phyloP scores from a whole-genome alignment of 2,888 invertebrate species.

The Prionchulus punctatus region DNA sequence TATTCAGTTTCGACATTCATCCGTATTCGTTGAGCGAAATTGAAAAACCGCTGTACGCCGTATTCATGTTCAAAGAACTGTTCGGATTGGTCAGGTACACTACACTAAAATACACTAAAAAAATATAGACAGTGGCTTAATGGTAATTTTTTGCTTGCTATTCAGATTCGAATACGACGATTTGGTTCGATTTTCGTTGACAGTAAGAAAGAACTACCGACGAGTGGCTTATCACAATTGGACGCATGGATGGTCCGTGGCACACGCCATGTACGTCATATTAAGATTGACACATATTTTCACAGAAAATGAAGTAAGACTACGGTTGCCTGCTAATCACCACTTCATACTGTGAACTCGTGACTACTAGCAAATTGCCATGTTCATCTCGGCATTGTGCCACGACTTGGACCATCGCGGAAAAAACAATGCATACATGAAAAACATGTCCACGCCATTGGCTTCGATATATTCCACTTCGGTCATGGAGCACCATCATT shows the following conservation, averaged over 20 bases:
- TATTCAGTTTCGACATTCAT: slow-evolving; percentile 49
- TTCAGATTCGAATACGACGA: slow-evolving; percentile 49
- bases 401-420: slow-evolving; percentile 73
- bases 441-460: slow-evolving; percentile 60
- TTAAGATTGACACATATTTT: slow-evolving; percentile 23
- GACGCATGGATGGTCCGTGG: slow-evolving; percentile 70
- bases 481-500: slow-evolving; percentile 72
- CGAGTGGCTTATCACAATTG: slow-evolving; percentile 71
- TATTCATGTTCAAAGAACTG: slow-evolving; percentile 58
- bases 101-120: too few species aligned
- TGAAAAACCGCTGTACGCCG: slow-evolving; percentile 53
- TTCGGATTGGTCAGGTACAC: slow-evolving; percentile 43
- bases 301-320: slow-evolving; percentile 21
- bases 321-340: too few species aligned
- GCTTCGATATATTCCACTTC: slow-evolving; percentile 69
- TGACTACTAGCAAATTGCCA: slow-evolving; percentile 47
- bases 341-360: background rate
- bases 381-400: slow-evolving; percentile 62
- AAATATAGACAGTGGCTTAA: too few species aligned
- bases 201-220: slow-evolving; percentile 67
- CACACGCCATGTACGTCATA: slow-evolving; percentile 61
- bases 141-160: background rate
- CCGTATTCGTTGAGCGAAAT: slow-evolving; percentile 52
- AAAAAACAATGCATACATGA: slow-evolving; percentile 70
- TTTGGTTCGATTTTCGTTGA: slow-evolving; percentile 55